Conservation (phyloP, 2,113 vertebrate species). For the rat (Rattus norvegicus) region GRCr8 NC_086023.1:58049001-58049500, state of each 20-base stretch:
- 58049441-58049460: constrained; percentile 2
- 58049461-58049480: neutral
- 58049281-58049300: constrained; percentile 19
- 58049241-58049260: neutral
- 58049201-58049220: neutral
- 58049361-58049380: too few relatives aligned
- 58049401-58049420: neutral
- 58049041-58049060: neutral
- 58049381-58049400: too few relatives aligned
- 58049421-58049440: neutral
- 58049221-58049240: neutral
- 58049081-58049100: neutral
- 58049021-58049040: neutral
- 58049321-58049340: neutral
- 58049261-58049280: neutral
- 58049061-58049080: constrained; percentile 32
- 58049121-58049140: constrained; percentile 57
- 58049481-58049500: neutral
- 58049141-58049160: constrained; percentile 23
- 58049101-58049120: constrained; percentile 23
- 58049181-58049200: neutral
- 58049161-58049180: neutral
- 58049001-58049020: constrained; percentile 20
- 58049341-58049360: too few relatives aligned
- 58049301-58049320: neutral